A percentile compares a stretch with the other conserved stretches of the same genome.
Conservation (phyloP, 2,888 invertebrate species). For the Creontiades dilutus region DNA sequence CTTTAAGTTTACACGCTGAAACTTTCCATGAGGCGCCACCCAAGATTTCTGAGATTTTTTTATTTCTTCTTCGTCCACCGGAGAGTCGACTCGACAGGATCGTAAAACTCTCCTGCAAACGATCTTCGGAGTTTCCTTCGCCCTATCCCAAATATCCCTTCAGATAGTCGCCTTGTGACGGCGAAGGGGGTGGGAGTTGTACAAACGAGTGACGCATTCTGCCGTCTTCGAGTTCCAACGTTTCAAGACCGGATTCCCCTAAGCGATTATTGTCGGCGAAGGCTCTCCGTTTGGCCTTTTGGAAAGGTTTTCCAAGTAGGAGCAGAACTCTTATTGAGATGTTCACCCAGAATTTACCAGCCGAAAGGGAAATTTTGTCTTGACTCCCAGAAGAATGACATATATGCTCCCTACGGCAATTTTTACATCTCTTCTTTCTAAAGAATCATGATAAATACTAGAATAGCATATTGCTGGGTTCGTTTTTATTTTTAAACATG, state of each 20-base stretch:
- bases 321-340: conserved; percentile 27
- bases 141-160: conserved; percentile 15
- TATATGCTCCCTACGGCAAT: background rate
- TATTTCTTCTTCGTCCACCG: background rate
- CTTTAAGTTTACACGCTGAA: background rate
- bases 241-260: conserved; percentile 18
- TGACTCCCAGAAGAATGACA: background rate
- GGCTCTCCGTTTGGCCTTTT: background rate
- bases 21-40: conserved; percentile 18
- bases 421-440: background rate
- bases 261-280: conserved; percentile 17
- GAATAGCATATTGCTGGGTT: background rate
- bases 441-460: background rate
- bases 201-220: conserved; percentile 20
- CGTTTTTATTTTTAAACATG: background rate
- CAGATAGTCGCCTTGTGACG: background rate
- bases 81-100: background rate
- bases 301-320: conserved; percentile 14
- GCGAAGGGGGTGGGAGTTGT: background rate
- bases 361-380: background rate
- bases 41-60: conserved; percentile 2
- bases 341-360: background rate
- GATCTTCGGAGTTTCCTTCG: background rate
- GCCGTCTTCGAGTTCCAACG: conserved; percentile 14
- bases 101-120: conserved; percentile 8